Conservation (phyloP, 37 sponge, comb jelly and placozoan genomes). For the Petrosia ficiformis region DNA sequence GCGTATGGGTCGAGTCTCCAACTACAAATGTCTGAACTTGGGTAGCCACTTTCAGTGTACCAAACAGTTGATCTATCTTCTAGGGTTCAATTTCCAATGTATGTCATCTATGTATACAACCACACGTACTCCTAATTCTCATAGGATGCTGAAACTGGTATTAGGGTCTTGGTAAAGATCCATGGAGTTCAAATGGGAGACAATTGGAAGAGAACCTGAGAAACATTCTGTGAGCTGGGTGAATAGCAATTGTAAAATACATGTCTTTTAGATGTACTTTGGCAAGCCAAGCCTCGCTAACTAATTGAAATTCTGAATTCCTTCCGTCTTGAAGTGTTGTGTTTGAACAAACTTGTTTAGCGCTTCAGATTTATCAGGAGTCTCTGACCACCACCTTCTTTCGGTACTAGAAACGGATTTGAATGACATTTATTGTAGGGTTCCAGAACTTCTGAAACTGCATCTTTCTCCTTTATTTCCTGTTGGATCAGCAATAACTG, state of each 20-base stretch:
- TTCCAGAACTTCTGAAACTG: neutral
- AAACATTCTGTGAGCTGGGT: neutral
- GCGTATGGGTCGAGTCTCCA: slow-evolving; percentile 12
- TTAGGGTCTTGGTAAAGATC: neutral
- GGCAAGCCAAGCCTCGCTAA: slow-evolving; percentile 33
- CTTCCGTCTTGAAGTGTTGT: no score
- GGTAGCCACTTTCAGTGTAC: neutral
- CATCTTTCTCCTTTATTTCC: slow-evolving; percentile 5
- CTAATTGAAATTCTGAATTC: no score
- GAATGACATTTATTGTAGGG: neutral
- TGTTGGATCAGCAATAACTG: slow-evolving; percentile 7
- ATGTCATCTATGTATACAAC: neutral
- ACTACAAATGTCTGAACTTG: slow-evolving; percentile 12
- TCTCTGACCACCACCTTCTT: no score
- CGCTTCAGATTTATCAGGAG: no score
- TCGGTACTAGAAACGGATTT: no score
- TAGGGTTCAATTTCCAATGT: no score
- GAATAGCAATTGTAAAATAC: no score
- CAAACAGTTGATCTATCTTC: neutral
- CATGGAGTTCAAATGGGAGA: slow-evolving; percentile 1
- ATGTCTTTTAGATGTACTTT: slow-evolving; percentile 49
- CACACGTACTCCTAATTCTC: neutral
- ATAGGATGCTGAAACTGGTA: neutral
- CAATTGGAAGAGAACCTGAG: slow-evolving; percentile 7
- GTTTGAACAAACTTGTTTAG: no score